phyloP scores from a whole-genome alignment of 2,888 invertebrate species.

The Xanthia icteritia region DNA sequence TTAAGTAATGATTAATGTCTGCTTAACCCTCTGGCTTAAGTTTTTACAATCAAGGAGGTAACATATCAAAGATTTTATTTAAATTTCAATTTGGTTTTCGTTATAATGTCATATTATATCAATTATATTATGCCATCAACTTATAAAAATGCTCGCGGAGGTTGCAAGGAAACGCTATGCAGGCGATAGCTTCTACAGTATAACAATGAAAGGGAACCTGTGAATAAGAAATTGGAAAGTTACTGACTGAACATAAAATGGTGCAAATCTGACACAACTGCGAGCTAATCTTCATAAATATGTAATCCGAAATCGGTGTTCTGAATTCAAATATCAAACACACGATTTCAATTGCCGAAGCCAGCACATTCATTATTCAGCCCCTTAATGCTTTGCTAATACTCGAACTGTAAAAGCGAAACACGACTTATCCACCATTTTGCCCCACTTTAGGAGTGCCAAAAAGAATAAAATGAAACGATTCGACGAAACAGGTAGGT shows the following conservation, averaged over 20 bases:
- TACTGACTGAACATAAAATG: neutral
- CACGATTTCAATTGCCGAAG: slow-evolving; percentile 52
- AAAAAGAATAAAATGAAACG: slow-evolving; percentile 60
- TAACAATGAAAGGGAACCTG: neutral
- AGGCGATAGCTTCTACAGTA: neutral
- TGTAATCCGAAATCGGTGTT: slow-evolving; percentile 27
- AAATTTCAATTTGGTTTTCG: too few relatives aligned
- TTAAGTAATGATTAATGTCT: too few relatives aligned
- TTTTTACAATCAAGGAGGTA: too few relatives aligned
- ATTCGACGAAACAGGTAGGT: neutral
- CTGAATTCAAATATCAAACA: slow-evolving; percentile 38
- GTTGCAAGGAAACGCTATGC: too few relatives aligned
- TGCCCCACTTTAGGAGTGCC: slow-evolving; percentile 54
- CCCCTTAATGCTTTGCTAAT: slow-evolving; percentile 55
- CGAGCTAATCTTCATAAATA: slow-evolving; percentile 22
- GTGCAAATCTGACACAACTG: neutral
- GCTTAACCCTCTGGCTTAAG: too few relatives aligned
- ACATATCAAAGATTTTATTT: too few relatives aligned
- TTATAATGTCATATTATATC: too few relatives aligned
- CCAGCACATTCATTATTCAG: slow-evolving; percentile 43
- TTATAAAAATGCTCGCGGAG: too few relatives aligned
- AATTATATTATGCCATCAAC: too few relatives aligned
- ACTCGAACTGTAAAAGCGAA: slow-evolving; percentile 64
- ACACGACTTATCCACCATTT: slow-evolving; percentile 59
- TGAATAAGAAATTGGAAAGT: neutral